Conservation (phyloP, 2,113 vertebrate genomes). For the Siphamia tubifer region DNA sequence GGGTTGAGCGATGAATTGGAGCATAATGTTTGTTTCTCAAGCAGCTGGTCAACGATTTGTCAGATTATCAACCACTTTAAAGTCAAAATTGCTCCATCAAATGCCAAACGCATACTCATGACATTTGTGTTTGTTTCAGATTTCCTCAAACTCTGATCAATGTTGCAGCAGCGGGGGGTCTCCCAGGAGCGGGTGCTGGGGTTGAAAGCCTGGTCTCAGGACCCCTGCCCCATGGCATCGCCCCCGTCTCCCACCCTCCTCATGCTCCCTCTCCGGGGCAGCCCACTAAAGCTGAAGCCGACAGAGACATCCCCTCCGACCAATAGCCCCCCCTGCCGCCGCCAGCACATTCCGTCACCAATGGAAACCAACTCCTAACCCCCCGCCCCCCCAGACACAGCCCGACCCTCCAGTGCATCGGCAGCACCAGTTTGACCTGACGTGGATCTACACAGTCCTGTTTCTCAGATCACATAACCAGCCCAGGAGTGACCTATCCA, state of each 20-base stretch:
- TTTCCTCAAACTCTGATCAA: constrained; percentile 88
- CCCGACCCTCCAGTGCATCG: constrained; percentile 58
- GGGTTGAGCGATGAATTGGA: too few species aligned
- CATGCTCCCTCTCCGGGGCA: constrained; percentile 89
- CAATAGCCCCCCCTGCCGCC: constrained; percentile 82
- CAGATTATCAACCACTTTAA: too few species aligned
- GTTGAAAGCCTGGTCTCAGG: constrained; percentile 88
- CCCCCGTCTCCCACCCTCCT: constrained; percentile 86
- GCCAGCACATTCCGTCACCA: constrained; percentile 80
- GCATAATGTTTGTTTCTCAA: too few species aligned
- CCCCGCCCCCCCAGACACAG: constrained; percentile 57
- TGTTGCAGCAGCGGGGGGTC: constrained; percentile 83
- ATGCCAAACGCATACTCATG: too few species aligned
- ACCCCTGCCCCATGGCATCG: constrained; percentile 82
- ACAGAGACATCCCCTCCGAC: constrained; percentile 94
- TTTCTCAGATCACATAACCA: constrained; percentile 76
- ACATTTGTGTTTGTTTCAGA: constrained; percentile 65
- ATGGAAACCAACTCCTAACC: constrained; percentile 63
- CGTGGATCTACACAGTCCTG: constrained; percentile 59
- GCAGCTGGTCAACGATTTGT: too few species aligned
- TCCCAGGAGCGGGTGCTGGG: constrained; percentile 80
- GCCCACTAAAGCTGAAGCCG: constrained; percentile 88
- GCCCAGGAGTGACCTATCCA: constrained; percentile 72
- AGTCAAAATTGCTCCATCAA: too few species aligned
- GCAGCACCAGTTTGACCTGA: constrained; percentile 61